These are phyloP conservation scores for Sebastes oblongus DNA, from an alignment of 2,797 vertebrate species.

Conservation along the genomic window DNA sequence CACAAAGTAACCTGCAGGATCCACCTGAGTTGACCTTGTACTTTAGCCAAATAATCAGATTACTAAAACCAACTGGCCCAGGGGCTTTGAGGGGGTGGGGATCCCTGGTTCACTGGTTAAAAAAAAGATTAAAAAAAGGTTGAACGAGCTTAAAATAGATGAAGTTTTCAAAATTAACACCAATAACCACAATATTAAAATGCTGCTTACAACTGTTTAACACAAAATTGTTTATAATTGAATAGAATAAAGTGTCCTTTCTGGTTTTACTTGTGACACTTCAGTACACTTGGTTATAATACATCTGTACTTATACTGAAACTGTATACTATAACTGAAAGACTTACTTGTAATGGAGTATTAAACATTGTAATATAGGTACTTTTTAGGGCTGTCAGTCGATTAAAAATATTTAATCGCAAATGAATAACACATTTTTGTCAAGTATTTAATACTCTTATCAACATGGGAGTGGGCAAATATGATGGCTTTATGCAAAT, in stretches of 20 bases:
- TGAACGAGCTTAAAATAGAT: neutral
- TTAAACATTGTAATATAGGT: too few relatives aligned
- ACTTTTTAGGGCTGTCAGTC: too few relatives aligned
- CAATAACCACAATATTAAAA: neutral
- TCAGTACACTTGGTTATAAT: neutral
- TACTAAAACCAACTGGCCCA: neutral
- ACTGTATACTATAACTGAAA: too few relatives aligned
- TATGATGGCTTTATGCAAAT: too few relatives aligned
- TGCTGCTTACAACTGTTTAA: neutral
- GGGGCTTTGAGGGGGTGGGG: neutral
- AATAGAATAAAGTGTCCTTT: neutral
- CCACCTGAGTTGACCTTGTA: neutral
- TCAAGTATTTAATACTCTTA: too few relatives aligned
- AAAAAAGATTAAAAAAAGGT: neutral
- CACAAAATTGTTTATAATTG: rapidly evolving
- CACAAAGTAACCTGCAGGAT: neutral
- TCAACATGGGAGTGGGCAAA: too few relatives aligned
- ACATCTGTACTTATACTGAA: neutral
- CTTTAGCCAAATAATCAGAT: neutral
- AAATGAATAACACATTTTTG: too few relatives aligned
- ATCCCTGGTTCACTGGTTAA: neutral
- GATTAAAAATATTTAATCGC: too few relatives aligned
- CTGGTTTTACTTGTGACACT: neutral
- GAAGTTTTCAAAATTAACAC: neutral
- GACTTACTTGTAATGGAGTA: too few relatives aligned